phyloP scores from a whole-genome alignment of 2,113 vertebrate genomes.

The Leucoraja erinaceus region DNA sequence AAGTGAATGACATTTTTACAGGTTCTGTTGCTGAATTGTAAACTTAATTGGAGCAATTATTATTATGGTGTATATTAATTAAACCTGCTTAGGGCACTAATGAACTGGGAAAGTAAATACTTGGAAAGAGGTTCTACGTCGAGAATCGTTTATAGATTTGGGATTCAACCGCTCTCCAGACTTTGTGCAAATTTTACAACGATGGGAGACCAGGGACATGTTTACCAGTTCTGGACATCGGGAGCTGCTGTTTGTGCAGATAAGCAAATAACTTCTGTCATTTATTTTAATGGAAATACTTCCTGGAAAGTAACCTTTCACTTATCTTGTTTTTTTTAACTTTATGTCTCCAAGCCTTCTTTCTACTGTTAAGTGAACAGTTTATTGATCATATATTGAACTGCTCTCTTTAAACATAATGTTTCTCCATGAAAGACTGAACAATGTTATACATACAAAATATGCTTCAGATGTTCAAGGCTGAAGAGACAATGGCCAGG shows the following conservation, averaged over 20 bases:
- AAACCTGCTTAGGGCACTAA: neutral
- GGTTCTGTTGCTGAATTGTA: neutral
- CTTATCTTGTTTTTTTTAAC: neutral
- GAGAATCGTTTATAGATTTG: neutral
- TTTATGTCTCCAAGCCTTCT: no score
- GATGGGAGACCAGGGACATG: neutral
- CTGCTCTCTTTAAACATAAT: neutral
- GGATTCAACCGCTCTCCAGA: neutral
- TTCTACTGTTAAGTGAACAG: neutral
- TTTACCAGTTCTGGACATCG: neutral
- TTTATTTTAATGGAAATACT: neutral
- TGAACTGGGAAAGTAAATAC: neutral
- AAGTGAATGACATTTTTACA: neutral
- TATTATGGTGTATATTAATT: neutral
- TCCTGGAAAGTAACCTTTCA: neutral
- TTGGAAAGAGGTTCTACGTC: neutral
- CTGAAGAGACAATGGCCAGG: neutral
- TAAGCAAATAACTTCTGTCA: neutral
- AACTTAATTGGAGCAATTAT: neutral
- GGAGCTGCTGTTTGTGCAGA: neutral
- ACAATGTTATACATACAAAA: neutral
- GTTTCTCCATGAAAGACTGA: neutral
- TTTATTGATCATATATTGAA: neutral
- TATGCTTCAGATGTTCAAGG: neutral
- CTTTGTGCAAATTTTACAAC: neutral